These are phyloP conservation scores for Apodemus agrarius DNA, from an alignment of 2,797 vertebrate genomes.

Conservation along the genomic window DNA sequence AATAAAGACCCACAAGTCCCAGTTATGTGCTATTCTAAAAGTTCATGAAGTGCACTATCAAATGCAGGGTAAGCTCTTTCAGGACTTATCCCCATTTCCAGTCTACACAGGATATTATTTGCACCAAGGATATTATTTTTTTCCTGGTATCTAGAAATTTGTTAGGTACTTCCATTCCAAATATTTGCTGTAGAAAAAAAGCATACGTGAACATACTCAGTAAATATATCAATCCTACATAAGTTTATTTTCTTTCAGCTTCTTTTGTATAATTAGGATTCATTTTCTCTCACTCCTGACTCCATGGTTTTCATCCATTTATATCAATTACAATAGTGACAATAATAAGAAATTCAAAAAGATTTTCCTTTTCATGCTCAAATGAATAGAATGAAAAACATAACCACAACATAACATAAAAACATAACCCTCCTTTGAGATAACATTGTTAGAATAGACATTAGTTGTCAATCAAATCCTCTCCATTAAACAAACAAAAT, in stretches of 20 bases:
- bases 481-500: not conserved
- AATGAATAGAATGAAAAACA: slow-evolving; percentile 12
- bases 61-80: not conserved
- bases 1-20: not conserved
- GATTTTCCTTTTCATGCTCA: not conserved
- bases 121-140: not conserved
- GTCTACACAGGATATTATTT: not conserved
- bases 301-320: slow-evolving; percentile 42
- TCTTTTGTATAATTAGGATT: not conserved
- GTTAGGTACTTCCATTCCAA: not conserved
- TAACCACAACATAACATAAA: slow-evolving; percentile 20
- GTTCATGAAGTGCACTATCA: not conserved
- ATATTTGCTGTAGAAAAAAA: slow-evolving; percentile 15
- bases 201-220: not conserved
- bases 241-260: not conserved
- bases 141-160: not conserved
- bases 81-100: not conserved
- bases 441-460: not conserved
- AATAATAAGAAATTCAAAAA: slow-evolving; percentile 32
- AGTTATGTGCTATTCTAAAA: slow-evolving; percentile 25
- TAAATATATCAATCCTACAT: not conserved
- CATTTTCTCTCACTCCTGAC: not conserved
- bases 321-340: not conserved
- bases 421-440: not conserved
- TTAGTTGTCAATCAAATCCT: slow-evolving; percentile 3